These are phyloP conservation scores for Thermophis baileyi DNA, from an alignment of 2,113 vertebrate species.

Conservation along the genomic window DNA sequence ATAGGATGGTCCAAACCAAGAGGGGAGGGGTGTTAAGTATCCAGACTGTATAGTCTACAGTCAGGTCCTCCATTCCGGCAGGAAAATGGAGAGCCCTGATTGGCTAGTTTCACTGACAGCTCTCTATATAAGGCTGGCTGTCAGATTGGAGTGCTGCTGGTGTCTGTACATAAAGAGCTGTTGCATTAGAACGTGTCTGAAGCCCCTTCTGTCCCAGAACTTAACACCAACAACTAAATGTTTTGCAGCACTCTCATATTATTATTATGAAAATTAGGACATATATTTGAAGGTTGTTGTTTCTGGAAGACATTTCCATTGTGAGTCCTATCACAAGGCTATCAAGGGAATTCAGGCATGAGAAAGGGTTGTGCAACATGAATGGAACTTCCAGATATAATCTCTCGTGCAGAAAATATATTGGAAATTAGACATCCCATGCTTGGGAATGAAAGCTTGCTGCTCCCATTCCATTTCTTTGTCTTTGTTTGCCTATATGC, in stretches of 20 bases:
- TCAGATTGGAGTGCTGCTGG: no score
- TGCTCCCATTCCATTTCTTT: not conserved
- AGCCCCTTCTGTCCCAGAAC: no score
- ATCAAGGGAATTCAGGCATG: not conserved
- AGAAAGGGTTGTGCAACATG: not conserved
- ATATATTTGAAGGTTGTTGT: not conserved
- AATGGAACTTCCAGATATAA: not conserved
- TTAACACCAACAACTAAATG: not conserved
- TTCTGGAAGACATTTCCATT: not conserved
- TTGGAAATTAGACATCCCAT: not conserved
- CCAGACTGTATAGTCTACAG: no score
- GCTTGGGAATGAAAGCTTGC: not conserved
- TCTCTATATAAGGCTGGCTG: no score
- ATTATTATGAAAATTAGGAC: not conserved
- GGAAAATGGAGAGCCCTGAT: no score
- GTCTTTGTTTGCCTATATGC: not conserved
- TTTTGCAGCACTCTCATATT: not conserved
- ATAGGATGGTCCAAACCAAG: no score
- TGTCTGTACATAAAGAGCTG: no score
- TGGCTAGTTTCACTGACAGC: no score
- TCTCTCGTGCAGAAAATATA: not conserved
- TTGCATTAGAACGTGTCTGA: no score
- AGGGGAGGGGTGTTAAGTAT: no score
- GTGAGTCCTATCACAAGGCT: not conserved
- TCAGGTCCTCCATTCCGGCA: no score